Evolutionary conservation across 2,888 invertebrate species (phyloP).

Genomic region (Polietes domitor): DNA sequence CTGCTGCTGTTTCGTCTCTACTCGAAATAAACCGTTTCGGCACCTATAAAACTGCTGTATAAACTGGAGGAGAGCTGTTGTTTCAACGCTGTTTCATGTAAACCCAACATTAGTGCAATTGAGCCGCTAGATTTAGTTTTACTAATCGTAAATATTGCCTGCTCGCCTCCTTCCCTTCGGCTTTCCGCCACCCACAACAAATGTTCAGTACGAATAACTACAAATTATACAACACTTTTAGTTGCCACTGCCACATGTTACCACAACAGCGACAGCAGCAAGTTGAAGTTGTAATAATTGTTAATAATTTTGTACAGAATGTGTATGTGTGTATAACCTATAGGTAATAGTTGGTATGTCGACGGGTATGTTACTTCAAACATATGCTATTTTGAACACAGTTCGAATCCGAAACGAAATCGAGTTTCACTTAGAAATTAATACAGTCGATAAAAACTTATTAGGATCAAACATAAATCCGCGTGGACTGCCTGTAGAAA

Average conservation of each 20-base stretch:
- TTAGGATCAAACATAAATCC: too few relatives aligned
- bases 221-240: background rate
- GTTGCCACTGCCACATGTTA: background rate
- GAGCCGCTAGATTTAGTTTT: conserved; percentile 35
- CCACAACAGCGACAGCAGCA: background rate
- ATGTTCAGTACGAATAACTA: too few relatives aligned
- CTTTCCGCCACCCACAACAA: background rate
- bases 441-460: too few relatives aligned
- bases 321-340: too few relatives aligned
- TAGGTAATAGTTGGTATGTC: too few relatives aligned
- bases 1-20: conserved; percentile 30
- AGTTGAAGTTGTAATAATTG: background rate
- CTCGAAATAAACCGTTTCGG: conserved; percentile 54
- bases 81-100: conserved; percentile 47
- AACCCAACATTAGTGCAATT: conserved; percentile 57
- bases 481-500: too few relatives aligned
- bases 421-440: too few relatives aligned
- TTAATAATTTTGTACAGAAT: background rate
- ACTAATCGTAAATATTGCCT: conserved; percentile 1
- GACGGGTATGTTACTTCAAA: too few relatives aligned
- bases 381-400: too few relatives aligned
- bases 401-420: too few relatives aligned
- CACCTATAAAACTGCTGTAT: conserved; percentile 62
- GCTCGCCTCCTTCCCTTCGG: background rate
- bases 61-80: conserved; percentile 28